A percentile compares a stretch with the other conserved stretches of the same genome.
Conservation (phyloP, 2,888 invertebrate species). For the Amblyjoppa proteus region DNA sequence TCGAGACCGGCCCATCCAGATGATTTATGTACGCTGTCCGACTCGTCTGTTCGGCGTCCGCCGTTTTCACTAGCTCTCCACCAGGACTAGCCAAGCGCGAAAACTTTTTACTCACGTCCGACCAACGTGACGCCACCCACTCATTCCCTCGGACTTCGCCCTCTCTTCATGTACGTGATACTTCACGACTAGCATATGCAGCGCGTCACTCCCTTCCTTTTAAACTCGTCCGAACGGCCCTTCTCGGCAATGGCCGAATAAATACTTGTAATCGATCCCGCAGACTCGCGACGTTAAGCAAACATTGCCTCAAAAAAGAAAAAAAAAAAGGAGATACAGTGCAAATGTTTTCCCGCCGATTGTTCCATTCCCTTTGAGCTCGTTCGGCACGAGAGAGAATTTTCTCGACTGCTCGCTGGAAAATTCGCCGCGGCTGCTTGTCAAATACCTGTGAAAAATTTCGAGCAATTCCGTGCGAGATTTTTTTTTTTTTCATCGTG, state of each 20-base stretch:
- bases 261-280: constrained; percentile 4
- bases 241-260: neutral
- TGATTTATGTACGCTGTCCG: constrained; percentile 69
- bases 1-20: constrained; percentile 36
- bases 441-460: neutral
- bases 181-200: constrained; percentile 55
- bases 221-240: constrained; percentile 1
- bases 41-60: constrained; percentile 53
- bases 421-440: neutral
- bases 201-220: constrained; percentile 38
- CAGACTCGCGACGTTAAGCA: neutral
- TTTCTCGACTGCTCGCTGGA: neutral
- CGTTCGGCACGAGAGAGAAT: neutral
- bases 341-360: neutral
- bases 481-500: neutral
- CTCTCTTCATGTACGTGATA: constrained; percentile 40
- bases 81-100: constrained; percentile 34
- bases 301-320: neutral
- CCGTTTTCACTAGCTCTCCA: constrained; percentile 48
- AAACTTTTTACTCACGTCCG: constrained; percentile 68
- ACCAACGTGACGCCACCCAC: constrained; percentile 59
- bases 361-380: too few relatives aligned
- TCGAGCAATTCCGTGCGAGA: neutral
- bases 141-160: neutral
- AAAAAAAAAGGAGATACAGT: neutral